Base-by-base conservation (phyloP, 2,888 invertebrate genomes). In the Conus canariensis region DNA sequence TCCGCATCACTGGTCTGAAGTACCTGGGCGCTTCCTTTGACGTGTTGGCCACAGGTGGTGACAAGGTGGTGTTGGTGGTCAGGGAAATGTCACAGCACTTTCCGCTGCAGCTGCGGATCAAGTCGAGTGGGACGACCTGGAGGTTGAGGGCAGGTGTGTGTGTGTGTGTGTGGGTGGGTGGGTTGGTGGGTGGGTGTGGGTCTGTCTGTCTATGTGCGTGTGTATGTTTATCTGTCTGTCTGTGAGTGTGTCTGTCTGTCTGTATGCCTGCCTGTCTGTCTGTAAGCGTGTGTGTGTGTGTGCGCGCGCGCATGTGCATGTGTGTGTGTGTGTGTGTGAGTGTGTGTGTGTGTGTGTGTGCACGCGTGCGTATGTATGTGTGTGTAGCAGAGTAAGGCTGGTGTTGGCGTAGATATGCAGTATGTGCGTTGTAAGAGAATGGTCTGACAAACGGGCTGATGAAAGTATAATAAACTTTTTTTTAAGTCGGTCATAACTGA, bases 21-120 rank as follows among this genome's bases (percentile, higher is more conserved):
- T 91, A 91, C 64, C 89, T 91, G 59, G 90, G 82, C 22, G 88
- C 60, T 10, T 80, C 91, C 58, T 56, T 88, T 22, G 88, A 88
- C 12, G 25, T 88, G 19, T 64, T 70, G 80, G 58, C 83, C 60
- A 83, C 80, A 14, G 82, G 9, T 22, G 64, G 3, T 45, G 67
- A 88, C n/a, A 16, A 16, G 16, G 88, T 83, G 45, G 58, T 80
- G 22, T 6, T 88, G 7, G 22, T 60, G 25, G 74, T 88, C 19
- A 14, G 88, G 25, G 25, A 80, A 56, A n/a, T 9, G 58, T 58
- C 58, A 6, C 45, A 16, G 58, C 1, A 56, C 1, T 88, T 88
- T 30, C 88, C 88, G 8, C 30, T 88, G 7, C 77, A 88, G 25
- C 88, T 88, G 14, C n/a, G 58, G 59, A 58, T 58, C 14, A 30